Evolutionary conservation across 2,113 vertebrate genomes (phyloP), one percentile per base, ranked within the genome.

Genomic region (Mesembrinibis cayennensis): DNA sequence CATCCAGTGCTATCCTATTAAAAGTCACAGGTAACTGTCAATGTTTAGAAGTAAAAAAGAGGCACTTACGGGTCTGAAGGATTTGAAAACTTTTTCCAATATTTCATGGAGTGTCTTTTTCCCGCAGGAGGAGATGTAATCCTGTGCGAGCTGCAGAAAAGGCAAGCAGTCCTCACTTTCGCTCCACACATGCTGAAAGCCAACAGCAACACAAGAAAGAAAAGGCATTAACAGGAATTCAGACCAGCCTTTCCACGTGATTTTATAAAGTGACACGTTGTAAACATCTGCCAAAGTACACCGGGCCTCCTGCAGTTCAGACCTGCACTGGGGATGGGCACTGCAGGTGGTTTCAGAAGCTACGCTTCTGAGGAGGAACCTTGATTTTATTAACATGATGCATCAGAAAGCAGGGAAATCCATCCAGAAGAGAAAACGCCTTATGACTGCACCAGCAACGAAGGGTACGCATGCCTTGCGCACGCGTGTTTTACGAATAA

Each of bases 141-240:
- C 99, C 97, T 99, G 99, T 12, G 99, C 99, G 4, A 99, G 97
- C 97, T 99, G 99, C 90, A 99, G 98, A 93, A 99, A 99, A 76
- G 99, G 99, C 92, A 99, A 98, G 98, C 99, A 99, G 97, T 99
- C 99, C 96, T 99, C 99, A 18, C 99, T 99, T 98, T 99, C 99
- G 17, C 99, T 99, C 99, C 99, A 99, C 95, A 99, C 99, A 3
- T 99, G 99, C 99, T 99, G 89, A 27, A 96, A 56, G 93, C 82
- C 96, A 98, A 91, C 27, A 74, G 61, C 71, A 49, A 61, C 69
- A 93, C 56, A 36, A 91, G 87, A 97, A 89, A 96, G 91, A 87
- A 73, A 76, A 93, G 38, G 47, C 32, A 45, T 97, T 85, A 97
- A 74, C 11, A 76, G 61, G 85, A 49, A 90, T 86, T 59, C 70